phyloP scores from a whole-genome alignment of 2,888 invertebrate species.

The Coenonympha arcania region DNA sequence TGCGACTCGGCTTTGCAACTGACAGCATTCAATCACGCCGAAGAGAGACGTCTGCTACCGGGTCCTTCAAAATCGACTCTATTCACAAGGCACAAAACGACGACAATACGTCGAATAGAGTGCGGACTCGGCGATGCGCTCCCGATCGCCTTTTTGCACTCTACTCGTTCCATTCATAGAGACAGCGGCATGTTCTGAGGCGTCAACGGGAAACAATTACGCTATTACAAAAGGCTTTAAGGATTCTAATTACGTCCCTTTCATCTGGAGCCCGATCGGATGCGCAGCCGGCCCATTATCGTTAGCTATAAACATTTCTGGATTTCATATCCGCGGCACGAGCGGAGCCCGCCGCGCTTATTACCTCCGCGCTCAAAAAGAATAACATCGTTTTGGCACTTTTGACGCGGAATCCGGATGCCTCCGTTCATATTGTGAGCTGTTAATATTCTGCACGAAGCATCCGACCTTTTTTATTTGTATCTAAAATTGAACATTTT shows the following conservation, averaged over 20 bases:
- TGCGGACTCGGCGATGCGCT: constrained; percentile 41
- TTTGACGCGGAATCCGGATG: constrained; percentile 72
- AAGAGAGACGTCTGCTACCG: constrained; percentile 17
- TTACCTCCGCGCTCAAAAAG: constrained; percentile 69
- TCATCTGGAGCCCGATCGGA: constrained; percentile 63
- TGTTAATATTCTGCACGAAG: constrained; percentile 71
- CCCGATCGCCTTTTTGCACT: constrained; percentile 56
- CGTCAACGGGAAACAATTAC: constrained; percentile 63
- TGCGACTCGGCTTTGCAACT: constrained; percentile 43
- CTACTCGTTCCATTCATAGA: constrained; percentile 56
- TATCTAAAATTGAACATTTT: constrained; percentile 75
- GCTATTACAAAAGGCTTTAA: constrained; percentile 64
- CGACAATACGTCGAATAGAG: constrained; percentile 37
- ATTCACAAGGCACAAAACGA: constrained; percentile 38
- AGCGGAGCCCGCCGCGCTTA: constrained; percentile 63
- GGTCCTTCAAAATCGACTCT: constrained; percentile 39
- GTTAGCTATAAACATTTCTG: constrained; percentile 68
- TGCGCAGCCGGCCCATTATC: constrained; percentile 63
- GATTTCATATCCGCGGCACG: constrained; percentile 65
- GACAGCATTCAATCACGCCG: constrained; percentile 59
- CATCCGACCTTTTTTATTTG: constrained; percentile 75
- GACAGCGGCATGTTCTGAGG: constrained; percentile 53
- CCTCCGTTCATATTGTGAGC: constrained; percentile 72
- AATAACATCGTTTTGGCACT: constrained; percentile 73
- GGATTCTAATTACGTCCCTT: constrained; percentile 65